Base-by-base conservation (phyloP, 2,113 vertebrate species). In the Caracal caracal region DNA sequence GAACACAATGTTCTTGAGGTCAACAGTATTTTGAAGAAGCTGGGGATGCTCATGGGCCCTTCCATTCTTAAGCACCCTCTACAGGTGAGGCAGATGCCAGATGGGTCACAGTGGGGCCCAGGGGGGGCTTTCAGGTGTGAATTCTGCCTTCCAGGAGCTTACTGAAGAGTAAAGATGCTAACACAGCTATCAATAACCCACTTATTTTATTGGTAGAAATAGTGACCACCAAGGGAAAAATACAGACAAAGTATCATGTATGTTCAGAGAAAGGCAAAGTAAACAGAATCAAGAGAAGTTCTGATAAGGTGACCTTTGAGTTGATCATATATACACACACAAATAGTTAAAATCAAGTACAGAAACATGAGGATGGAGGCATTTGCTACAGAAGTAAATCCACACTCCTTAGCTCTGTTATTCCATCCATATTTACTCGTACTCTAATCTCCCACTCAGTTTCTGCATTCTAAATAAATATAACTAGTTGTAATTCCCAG, bases 11-110 rank as follows among this genome's bases (percentile, higher is more conserved):
- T 51, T 89, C 81, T 0, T 70, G n/a, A 49, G 40, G 49, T 65
- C 30, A 17, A 86, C 81, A 82, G 81, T 33, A 70, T 75, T 71
- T 7, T 92, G n/a, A 94, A 84, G 84, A 92, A 97, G 65, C 19
- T 80, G 35, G 26, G 28, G 63, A 35, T 8, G 24, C 10, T 85
- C 30, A 33, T 0, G 19, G 43, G 17, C 13, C 65, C 63, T 73
- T 87, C 37, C 2, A 43, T 20, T 80, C 65, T 35, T 40, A 22
- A 81, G 59, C 37, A 83, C 28, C n/a, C 65, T 92, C 49, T 16
- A 63, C 24, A 84, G 20, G 33, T 89, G 24, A 92, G 68, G 26
- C 53, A 94, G 81, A 83, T 13, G 30, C 40, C 28, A n/a, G 16
- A 30, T 11, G 56, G 17, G 56, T 80, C 63, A 79, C 49, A 88